phyloP scores from a whole-genome alignment of 2,797 vertebrate genomes.

The Muscicapa comitata region DNA sequence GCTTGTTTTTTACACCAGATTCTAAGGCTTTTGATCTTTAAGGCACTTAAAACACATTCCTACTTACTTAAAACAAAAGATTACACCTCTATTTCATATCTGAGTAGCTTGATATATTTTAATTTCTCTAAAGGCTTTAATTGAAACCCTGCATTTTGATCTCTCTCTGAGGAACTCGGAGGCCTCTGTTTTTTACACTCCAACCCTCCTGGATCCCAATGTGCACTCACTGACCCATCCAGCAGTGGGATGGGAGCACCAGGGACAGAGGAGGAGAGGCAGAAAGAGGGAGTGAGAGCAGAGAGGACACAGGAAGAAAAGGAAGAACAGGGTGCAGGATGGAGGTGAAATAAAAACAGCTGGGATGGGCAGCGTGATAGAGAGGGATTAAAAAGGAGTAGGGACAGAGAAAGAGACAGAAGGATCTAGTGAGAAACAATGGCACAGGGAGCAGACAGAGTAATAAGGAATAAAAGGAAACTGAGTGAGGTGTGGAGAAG shows the following conservation, averaged over 20 bases:
- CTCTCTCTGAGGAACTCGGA: too few relatives aligned
- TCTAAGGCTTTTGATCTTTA: too few relatives aligned
- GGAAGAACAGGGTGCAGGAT: background rate
- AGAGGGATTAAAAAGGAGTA: background rate
- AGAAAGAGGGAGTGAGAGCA: background rate
- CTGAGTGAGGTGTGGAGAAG: background rate
- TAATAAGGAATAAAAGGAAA: background rate
- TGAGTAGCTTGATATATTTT: too few relatives aligned
- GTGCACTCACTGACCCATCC: fast-evolving
- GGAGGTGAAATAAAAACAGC: background rate
- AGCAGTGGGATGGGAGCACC: background rate
- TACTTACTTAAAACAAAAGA: too few relatives aligned
- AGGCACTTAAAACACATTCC: too few relatives aligned
- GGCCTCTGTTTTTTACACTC: too few relatives aligned
- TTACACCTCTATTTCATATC: too few relatives aligned
- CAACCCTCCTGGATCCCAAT: background rate
- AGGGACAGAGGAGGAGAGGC: background rate
- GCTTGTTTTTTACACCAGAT: too few relatives aligned
- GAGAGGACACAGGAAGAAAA: background rate
- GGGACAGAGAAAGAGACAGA: background rate
- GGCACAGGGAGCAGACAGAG: background rate
- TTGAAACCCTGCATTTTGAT: too few relatives aligned
- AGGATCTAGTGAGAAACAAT: background rate
- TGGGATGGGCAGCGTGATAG: background rate
- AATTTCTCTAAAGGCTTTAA: too few relatives aligned